These are phyloP conservation scores for Melanotaenia pygmaea DNA, from an alignment of 2,797 vertebrate species.

Conservation along the genomic window DNA sequence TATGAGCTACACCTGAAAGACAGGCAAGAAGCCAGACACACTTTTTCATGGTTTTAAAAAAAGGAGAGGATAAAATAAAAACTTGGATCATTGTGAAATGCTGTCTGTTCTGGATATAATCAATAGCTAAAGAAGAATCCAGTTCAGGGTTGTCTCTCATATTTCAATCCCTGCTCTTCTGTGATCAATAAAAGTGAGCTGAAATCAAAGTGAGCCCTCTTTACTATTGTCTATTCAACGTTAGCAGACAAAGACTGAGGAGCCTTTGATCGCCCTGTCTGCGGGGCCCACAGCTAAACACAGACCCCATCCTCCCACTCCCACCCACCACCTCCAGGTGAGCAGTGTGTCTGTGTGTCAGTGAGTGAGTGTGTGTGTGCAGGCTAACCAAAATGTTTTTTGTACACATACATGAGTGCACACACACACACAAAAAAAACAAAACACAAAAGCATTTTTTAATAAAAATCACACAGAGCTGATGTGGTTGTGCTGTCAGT, in stretches of 20 bases:
- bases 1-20: conserved; percentile 59
- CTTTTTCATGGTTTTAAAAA: conserved; percentile 59
- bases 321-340: conserved; percentile 81
- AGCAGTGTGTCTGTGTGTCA: conserved; percentile 46
- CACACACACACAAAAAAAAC: not conserved
- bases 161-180: conserved; percentile 78
- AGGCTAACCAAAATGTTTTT: conserved; percentile 30
- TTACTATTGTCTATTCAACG: conserved; percentile 81
- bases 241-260: conserved; percentile 82
- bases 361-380: conserved; percentile 33
- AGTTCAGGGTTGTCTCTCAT: conserved; percentile 76
- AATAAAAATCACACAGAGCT: conserved; percentile 46
- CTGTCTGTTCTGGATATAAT: conserved; percentile 80
- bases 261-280: conserved; percentile 82
- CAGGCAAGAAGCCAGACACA: conserved; percentile 69
- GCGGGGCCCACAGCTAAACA: conserved; percentile 78
- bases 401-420: not conserved
- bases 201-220: conserved; percentile 79
- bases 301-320: conserved; percentile 76
- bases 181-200: conserved; percentile 81
- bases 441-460: conserved; percentile 59
- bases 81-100: conserved; percentile 72
- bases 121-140: conserved; percentile 79
- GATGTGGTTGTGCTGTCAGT: conserved; percentile 41
- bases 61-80: conserved; percentile 68